phyloP scores from a whole-genome alignment of 2,113 vertebrate genomes.

The Calypte anna region DNA sequence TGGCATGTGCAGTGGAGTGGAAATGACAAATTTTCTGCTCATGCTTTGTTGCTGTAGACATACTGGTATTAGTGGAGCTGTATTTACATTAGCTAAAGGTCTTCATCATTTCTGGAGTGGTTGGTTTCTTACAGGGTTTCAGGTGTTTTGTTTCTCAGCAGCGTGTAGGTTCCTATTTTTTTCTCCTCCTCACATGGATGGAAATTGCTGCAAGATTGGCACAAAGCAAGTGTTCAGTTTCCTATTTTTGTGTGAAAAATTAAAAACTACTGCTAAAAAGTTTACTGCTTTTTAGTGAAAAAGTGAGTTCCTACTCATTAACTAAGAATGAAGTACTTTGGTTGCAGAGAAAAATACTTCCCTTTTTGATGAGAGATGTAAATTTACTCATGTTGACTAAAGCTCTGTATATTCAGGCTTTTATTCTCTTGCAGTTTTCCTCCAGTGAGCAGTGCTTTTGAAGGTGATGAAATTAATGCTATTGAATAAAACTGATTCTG shows the following conservation, averaged over 20 bases:
- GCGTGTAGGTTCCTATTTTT: not conserved
- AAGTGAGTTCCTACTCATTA: not conserved
- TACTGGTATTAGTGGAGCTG: not conserved
- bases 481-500: not conserved
- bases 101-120: not conserved
- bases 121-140: not conserved
- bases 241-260: not conserved
- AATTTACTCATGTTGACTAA: not conserved
- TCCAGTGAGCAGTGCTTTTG: not conserved
- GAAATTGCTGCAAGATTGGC: not conserved
- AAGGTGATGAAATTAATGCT: not conserved
- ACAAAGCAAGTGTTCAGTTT: not conserved
- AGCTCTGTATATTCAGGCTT: not conserved
- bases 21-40: not conserved
- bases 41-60: not conserved
- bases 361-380: not conserved
- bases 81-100: not conserved
- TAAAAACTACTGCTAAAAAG: not conserved
- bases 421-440: not conserved
- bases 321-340: not conserved
- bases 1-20: not conserved
- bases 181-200: not conserved
- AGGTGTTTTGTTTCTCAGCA: conserved; percentile 3
- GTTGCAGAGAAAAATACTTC: not conserved
- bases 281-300: not conserved